These are phyloP conservation scores for Psittacula derbiana DNA, from an alignment of 2,797 vertebrate genomes.

Conservation along the genomic window DNA sequence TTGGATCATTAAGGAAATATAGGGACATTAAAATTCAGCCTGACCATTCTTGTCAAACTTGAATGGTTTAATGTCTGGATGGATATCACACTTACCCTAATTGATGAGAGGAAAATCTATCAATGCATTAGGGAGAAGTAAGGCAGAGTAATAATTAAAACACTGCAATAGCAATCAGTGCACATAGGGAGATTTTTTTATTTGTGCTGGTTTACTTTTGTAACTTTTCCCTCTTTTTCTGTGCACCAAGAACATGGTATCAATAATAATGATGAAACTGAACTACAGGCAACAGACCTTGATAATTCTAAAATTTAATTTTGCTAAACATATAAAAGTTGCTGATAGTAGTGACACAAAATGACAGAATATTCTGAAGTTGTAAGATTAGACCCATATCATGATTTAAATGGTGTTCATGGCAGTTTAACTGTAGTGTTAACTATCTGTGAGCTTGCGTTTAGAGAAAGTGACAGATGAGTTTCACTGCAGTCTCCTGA, in stretches of 20 bases:
- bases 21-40: conserved; percentile 31
- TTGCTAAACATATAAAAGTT: not conserved
- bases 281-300: not conserved
- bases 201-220: not conserved
- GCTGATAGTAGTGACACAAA: not conserved
- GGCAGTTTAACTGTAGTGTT: not conserved
- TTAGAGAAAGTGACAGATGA: not conserved
- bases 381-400: not conserved
- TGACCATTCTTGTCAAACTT: conserved; percentile 2
- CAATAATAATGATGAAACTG: not conserved
- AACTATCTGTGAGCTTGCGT: not conserved
- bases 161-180: not conserved
- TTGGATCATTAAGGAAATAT: not conserved
- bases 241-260: not conserved
- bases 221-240: not conserved
- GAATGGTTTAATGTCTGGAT: conserved; percentile 5
- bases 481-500: not conserved
- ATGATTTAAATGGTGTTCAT: not conserved
- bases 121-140: not conserved
- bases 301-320: not conserved
- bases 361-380: not conserved
- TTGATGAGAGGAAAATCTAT: not conserved
- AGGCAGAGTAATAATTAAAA: not conserved
- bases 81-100: not conserved
- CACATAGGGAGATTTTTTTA: not conserved